These are phyloP conservation scores for Ophion costatus DNA, from an alignment of 2,888 invertebrate species.

Conservation along the genomic window DNA sequence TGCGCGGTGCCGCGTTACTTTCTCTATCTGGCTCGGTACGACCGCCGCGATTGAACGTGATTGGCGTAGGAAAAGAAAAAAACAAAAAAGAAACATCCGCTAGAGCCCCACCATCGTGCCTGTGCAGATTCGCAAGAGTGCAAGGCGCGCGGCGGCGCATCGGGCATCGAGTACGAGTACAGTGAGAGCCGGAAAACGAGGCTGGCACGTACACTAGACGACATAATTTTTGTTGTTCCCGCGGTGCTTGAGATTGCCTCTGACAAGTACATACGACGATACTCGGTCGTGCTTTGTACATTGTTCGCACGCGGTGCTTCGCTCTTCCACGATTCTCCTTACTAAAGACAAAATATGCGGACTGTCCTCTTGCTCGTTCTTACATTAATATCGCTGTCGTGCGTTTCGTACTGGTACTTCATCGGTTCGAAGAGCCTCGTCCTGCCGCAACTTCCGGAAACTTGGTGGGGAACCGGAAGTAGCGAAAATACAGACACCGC, in stretches of 20 bases:
- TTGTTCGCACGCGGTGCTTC: neutral
- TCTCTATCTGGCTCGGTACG: neutral
- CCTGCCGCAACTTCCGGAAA: constrained; percentile 75
- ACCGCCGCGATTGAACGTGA: neutral
- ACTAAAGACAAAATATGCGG: neutral
- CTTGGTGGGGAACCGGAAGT: constrained; percentile 87
- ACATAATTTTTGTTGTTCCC: neutral
- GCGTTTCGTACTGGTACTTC: constrained; percentile 13
- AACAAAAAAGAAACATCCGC: neutral
- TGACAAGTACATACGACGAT: too few relatives aligned
- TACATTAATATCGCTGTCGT: constrained; percentile 10
- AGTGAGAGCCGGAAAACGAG: neutral
- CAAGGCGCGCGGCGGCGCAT: neutral
- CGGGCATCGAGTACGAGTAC: neutral
- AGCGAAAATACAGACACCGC: constrained; percentile 84
- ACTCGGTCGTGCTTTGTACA: neutral
- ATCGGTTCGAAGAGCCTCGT: neutral
- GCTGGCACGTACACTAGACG: neutral
- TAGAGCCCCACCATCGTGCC: neutral
- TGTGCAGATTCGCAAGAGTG: neutral
- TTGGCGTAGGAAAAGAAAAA: neutral
- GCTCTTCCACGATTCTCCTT: neutral
- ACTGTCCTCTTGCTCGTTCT: neutral
- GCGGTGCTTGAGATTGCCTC: neutral
- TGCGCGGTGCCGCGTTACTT: neutral